Evolutionary conservation across 2,888 invertebrate species (phyloP).

Genomic region (Allygus modestus): DNA sequence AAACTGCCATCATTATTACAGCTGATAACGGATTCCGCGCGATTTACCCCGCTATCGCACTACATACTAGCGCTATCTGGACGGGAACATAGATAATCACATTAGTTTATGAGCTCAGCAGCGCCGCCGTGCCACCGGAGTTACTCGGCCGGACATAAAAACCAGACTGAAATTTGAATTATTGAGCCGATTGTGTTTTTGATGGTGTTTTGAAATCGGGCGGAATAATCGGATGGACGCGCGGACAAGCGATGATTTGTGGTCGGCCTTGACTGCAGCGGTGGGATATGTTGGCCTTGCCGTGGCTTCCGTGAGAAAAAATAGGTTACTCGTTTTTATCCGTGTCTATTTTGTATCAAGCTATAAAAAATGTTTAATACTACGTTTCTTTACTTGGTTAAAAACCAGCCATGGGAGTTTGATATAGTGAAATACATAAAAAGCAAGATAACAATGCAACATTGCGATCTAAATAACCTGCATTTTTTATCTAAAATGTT

Average conservation of each 20-base stretch:
- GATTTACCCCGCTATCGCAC: constrained; percentile 44
- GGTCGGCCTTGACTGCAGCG: constrained; percentile 22
- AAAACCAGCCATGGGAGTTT: too few species aligned
- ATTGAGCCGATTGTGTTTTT: constrained; percentile 50
- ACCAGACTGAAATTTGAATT: constrained; percentile 55
- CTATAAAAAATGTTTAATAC: too few species aligned
- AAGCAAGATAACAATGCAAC: too few species aligned
- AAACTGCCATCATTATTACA: not conserved
- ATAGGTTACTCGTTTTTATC: too few species aligned
- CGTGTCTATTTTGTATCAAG: too few species aligned
- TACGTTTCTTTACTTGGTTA: too few species aligned
- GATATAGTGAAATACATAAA: too few species aligned
- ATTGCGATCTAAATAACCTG: too few species aligned
- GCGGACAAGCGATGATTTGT: not conserved
- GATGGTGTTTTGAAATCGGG: constrained; percentile 45
- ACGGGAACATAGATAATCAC: constrained; percentile 27
- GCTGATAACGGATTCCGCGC: constrained; percentile 40
- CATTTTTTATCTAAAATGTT: too few species aligned
- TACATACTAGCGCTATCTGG: constrained; percentile 23
- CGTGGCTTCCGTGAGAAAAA: too few species aligned
- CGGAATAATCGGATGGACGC: constrained; percentile 36
- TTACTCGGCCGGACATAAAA: constrained; percentile 27
- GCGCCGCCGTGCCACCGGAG: not conserved
- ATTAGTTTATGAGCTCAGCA: constrained; percentile 11
- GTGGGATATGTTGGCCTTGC: too few species aligned